These are phyloP conservation scores for Xiphorhynchus erythropygius DNA, from an alignment of 2,797 vertebrate genomes.

Conservation along the genomic window DNA sequence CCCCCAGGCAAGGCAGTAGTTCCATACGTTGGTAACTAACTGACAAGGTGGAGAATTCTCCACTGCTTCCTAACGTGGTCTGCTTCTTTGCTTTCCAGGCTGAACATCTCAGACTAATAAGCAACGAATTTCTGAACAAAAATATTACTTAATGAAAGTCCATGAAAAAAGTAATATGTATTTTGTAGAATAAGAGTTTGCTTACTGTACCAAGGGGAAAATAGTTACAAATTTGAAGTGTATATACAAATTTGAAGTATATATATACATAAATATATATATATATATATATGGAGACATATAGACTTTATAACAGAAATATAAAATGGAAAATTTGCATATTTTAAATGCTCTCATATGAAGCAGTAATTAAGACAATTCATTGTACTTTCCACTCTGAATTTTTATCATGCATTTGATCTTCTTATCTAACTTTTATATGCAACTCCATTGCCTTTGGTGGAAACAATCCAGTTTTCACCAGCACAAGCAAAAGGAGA, in stretches of 20 bases:
- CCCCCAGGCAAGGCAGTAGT: background rate
- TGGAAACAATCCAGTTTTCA: background rate
- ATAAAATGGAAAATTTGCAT: background rate
- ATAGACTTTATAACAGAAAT: background rate
- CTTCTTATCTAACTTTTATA: background rate
- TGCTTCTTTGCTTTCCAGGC: background rate
- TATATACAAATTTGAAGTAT: background rate
- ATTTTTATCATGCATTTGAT: background rate
- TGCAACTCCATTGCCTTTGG: background rate
- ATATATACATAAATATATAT: background rate
- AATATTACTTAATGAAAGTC: background rate
- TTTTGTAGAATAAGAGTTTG: background rate
- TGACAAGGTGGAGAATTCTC: background rate
- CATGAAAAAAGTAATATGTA: background rate
- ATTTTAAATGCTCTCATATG: background rate
- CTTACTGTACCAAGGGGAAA: background rate
- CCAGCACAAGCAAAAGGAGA: background rate
- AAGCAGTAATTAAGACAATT: background rate
- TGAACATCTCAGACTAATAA: background rate
- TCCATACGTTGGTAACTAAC: rapidly evolving
- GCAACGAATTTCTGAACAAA: background rate
- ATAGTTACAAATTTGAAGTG: background rate
- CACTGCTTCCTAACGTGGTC: rapidly evolving
- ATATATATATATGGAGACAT: background rate
- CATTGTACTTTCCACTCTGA: rapidly evolving